These are phyloP conservation scores for cat (Felis catus) DNA, from an alignment of 2,113 vertebrate species.

Conservation along the genomic window DNA sequence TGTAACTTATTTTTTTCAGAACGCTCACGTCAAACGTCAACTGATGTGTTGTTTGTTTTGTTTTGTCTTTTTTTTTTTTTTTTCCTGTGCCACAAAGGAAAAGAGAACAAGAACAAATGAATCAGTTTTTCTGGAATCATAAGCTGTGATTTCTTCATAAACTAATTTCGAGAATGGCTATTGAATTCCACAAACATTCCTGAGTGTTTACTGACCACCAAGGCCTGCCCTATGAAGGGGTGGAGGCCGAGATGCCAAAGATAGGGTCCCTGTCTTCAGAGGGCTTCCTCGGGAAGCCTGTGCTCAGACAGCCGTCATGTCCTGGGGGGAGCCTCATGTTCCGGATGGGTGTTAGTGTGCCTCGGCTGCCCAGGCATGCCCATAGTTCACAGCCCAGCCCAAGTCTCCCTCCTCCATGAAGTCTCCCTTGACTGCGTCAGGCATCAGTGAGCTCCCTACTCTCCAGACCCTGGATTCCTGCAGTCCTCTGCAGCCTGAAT, in stretches of 20 bases:
- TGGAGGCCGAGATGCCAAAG: neutral
- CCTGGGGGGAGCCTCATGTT: rapidly evolving
- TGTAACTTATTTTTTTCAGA: neutral
- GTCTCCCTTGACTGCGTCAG: neutral
- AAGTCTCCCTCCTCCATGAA: neutral
- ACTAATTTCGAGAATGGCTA: neutral
- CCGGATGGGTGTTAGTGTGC: rapidly evolving
- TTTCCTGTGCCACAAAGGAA: constrained; percentile 38
- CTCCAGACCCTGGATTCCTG: neutral
- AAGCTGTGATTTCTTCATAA: constrained; percentile 44
- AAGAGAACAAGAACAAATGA: constrained; percentile 54
- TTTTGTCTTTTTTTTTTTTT: neutral
- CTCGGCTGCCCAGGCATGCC: neutral
- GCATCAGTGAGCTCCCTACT: neutral
- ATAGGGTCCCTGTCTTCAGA: neutral
- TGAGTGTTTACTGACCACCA: neutral
- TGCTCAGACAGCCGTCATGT: rapidly evolving
- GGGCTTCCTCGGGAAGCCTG: neutral
- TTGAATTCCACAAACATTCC: neutral
- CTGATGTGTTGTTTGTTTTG: neutral
- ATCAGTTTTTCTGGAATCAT: constrained; percentile 49
- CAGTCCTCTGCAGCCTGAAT: neutral
- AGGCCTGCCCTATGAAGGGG: neutral
- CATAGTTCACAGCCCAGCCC: neutral
- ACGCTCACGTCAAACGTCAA: constrained; percentile 24